These are phyloP conservation scores for Hydrocynus forskahlii DNA, from an alignment of 2,797 vertebrate species.

Conservation along the genomic window DNA sequence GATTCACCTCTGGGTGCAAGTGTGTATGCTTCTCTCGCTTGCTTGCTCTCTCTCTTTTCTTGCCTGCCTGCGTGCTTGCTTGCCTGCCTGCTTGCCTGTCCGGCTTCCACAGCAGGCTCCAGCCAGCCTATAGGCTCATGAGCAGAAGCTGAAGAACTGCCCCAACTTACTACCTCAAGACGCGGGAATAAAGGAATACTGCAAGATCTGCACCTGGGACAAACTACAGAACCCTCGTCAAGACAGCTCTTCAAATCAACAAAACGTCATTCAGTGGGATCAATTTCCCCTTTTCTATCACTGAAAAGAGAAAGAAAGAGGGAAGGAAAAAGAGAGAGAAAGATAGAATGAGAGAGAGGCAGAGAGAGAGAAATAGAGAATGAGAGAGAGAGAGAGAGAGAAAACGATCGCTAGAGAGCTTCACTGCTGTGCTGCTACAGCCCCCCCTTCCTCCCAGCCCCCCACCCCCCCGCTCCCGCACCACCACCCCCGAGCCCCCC, in stretches of 20 bases:
- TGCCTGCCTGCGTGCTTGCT: conserved; percentile 33
- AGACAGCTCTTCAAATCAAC: conserved; percentile 62
- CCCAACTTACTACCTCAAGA: conserved; percentile 85
- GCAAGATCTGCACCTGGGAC: conserved; percentile 57
- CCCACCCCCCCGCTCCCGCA: conserved; percentile 64
- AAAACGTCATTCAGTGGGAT: conserved; percentile 59
- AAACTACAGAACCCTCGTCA: conserved; percentile 51
- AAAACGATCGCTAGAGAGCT: conserved; percentile 40
- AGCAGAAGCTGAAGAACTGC: conserved; percentile 79
- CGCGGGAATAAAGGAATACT: conserved; percentile 73
- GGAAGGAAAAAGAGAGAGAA: conserved; percentile 58
- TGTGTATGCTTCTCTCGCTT: conserved; percentile 65
- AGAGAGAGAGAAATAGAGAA: conserved; percentile 16
- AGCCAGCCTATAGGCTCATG: conserved; percentile 80
- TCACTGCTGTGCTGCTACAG: conserved; percentile 62
- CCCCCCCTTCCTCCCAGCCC: conserved; percentile 54
- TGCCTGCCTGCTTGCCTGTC: conserved; percentile 53
- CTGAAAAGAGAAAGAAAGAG: conserved; percentile 52
- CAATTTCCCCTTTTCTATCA: conserved; percentile 54
- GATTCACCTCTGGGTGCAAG: conserved; percentile 75
- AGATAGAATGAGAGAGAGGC: conserved; percentile 22
- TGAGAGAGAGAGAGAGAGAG: conserved; percentile 38
- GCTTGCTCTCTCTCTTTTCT: conserved; percentile 58
- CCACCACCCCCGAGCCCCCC: conserved; percentile 69
- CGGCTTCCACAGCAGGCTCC: conserved; percentile 71